Evolutionary conservation across 2,888 invertebrate genomes (phyloP), one percentile per base, ranked within the genome.

Genomic region (Heliconius sara): DNA sequence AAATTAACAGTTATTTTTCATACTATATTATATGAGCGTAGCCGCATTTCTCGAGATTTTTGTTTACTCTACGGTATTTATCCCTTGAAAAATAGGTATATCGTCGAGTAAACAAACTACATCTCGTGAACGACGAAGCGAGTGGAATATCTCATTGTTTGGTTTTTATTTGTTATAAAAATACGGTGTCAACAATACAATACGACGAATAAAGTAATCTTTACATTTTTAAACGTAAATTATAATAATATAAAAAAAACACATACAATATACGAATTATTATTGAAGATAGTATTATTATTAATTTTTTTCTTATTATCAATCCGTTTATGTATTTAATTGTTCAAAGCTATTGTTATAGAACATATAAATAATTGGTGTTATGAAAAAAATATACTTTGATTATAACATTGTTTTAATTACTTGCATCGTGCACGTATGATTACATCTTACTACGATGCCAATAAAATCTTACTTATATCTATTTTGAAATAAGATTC

Each of bases 11-110:
- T 7, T 57, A 63, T 77, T 63, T 79, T 76, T 77, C 67, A 60
- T 79, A 39, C n/a, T 67, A 66, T 57, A 76, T 72, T 72, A 72
- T 76, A 60, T 63, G 22, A 60, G n/a, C 34, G 73, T 34, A 73
- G 73, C 60, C n/a, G 34, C 34, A 73, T 13, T 73, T 43, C 52
- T 71, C 27, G 27, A 77, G 63, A 73, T 73, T 71, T 60, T 27
- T 67, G 52, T 68, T 76, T 76, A 79, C 25, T 60, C 65, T 67
- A 71, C 80, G 82, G 30, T 60, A 34, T 60, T 73, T 73, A 73
- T 73, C 34, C 73, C n/a, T n/a, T 34, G 57, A 57, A 73, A 72
- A 72, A 73, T 57, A 73, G 34, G 57, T 34, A 60, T n/a, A 60
- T 22, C 9, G 30, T 60, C 6, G 57, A 7, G 57, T 73, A 57